These are phyloP conservation scores for Anastrepha obliqua DNA, from an alignment of 1,140 invertebrate species.

Conservation along the genomic window DNA sequence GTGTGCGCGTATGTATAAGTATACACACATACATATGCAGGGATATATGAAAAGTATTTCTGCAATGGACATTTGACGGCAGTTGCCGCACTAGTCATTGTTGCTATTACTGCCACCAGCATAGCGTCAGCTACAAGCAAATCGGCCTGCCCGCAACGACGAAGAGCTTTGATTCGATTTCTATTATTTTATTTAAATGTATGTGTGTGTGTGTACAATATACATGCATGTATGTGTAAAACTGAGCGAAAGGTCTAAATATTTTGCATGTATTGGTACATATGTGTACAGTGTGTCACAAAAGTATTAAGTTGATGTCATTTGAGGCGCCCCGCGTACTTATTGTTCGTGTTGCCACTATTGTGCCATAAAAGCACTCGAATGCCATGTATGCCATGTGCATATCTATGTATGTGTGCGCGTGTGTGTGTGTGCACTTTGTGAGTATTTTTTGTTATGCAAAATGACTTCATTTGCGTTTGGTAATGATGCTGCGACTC, in stretches of 20 bases:
- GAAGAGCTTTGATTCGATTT: too few species aligned
- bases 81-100: not conserved
- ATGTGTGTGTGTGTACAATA: not conserved
- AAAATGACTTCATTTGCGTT: slow-evolving; percentile 8
- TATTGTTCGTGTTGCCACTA: not conserved
- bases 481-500: not conserved
- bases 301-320: slow-evolving; percentile 2
- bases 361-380: not conserved
- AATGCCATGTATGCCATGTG: not conserved
- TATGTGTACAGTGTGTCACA: not conserved
- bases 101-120: too few species aligned
- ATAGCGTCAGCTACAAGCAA: too few species aligned
- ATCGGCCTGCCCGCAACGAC: too few species aligned
- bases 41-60: not conserved
- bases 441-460: not conserved
- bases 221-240: not conserved
- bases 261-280: not conserved
- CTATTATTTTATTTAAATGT: too few species aligned
- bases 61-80: not conserved
- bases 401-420: not conserved
- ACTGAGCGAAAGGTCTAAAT: not conserved
- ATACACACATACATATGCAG: not conserved
- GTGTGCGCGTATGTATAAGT: not conserved
- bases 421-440: not conserved
- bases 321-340: not conserved